Base-by-base conservation (phyloP, 2,888 invertebrate genomes). In the Noctua pronuba region DNA sequence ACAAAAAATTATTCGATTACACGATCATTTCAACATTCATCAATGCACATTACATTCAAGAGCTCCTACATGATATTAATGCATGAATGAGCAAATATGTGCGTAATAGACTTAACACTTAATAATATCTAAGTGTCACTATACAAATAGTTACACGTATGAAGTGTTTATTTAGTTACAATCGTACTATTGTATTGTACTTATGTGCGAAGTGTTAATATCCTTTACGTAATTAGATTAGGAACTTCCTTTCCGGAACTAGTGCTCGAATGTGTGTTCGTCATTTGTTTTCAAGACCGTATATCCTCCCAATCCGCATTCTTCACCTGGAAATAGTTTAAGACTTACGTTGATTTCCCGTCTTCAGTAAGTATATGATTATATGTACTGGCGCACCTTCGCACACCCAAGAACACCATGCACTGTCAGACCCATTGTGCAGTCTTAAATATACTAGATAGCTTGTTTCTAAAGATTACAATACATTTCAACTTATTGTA, bases 161-260 rank as follows among this genome's bases (percentile, higher is more conserved):
- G 18, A 73, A 73, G 64, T 78, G 67, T 75, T 75, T 75, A 11
- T 85, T 52, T 55, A 62, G 46, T 82, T 46, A 41, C 55, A 70
- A 75, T 73, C 6, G 4, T 44, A 60, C 52, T 62, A 67, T 65
- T 65, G 79, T 73, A n/a, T 46, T 65, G 35, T 75, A 31, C 80
- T 58, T 52, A 31, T 35, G n/a, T 38, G 49, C n/a, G 28, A 73
- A 83, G 83, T 84, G 31, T 65, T 64, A 55, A 84, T 73, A 73
- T 83, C 80, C 84, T 74, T 10, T 76, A 35, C 38, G 46, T 65
- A 71, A 81, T 84, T 73, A 70, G 66, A 72, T 80, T 64, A 52
- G n/a, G 28, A 49, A 73, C 66, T 81, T 80, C 80, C 84, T 70
- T 70, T 66, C 31, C 85, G 81, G 73, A 84, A 77, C 77, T 60